Evolutionary conservation across 2,797 vertebrate species (phyloP), one percentile per base, ranked within the genome.

Genomic region (Apodemus agrarius): DNA sequence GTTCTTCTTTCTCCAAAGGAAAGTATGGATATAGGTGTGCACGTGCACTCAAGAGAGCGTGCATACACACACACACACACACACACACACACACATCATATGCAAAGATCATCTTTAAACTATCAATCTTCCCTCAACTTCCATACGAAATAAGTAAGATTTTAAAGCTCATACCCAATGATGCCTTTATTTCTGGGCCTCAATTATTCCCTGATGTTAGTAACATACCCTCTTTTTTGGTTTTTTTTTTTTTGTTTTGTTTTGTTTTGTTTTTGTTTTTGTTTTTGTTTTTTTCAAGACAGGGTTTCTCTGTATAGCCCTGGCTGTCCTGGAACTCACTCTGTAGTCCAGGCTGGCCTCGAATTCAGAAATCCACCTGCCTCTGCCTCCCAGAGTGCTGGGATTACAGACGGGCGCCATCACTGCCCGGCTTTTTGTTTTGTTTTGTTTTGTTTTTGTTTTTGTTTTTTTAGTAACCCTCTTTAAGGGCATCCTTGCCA

Each of bases 151-250:
- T 72, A 43, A 74, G 37, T 29, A 92, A 52, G 43, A 34, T n/a
- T 79, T 63, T 74, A 74, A 43, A 75, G 79, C 52, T 83, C 46
- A 81, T 37, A 46, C 40, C 69, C 79, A 78, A 21, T 29, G 49
- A 90, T 72, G 63, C 24, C 22, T 95, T 79, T 72, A 69, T 86
- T 95, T 21, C 85, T 85, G 37, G 52, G 29, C 37, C 57, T 49
- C 59, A 40, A 74, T 63, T 72, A 43, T 63, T 84, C 88, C 40
- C 72, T 63, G 29, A 76, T 37, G 63, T 85, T 78, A 54, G 75
- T 61, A 52, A 21, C 24, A 14, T 86, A 22, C 22, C 0, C 8
- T 89, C 87, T 88, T 46, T 65, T n/a, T n/a, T n/a, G n/a, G n/a
- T n/a, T n/a, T n/a, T n/a, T n/a, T n/a, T n/a, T n/a, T n/a, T n/a